phyloP scores from a whole-genome alignment of 2,113 vertebrate genomes.

The Ramphastos sulfuratus region DNA sequence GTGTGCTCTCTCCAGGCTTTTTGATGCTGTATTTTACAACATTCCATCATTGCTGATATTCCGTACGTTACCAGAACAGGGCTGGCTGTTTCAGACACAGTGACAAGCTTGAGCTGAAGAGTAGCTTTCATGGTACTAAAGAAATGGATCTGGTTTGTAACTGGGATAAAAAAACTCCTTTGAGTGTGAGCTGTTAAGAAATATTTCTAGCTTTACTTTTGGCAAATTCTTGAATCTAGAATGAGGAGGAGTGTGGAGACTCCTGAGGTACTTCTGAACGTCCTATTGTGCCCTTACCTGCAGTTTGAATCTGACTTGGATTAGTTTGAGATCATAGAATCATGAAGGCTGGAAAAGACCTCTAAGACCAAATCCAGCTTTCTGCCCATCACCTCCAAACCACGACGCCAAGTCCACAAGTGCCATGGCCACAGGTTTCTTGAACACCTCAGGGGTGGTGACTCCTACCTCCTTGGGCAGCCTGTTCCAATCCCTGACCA shows the following conservation, averaged over 20 bases:
- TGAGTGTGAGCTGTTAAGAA: rapidly evolving
- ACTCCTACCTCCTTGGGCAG: too few relatives aligned
- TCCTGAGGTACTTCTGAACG: neutral
- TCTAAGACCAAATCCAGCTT: too few relatives aligned
- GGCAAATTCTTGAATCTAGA: neutral
- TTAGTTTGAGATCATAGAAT: neutral
- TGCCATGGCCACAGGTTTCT: too few relatives aligned
- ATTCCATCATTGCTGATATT: too few relatives aligned
- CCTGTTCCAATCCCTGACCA: too few relatives aligned
- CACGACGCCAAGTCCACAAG: too few relatives aligned
- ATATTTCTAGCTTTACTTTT: neutral
- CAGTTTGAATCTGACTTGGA: neutral
- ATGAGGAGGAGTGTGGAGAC: neutral
- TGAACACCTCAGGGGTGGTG: too few relatives aligned
- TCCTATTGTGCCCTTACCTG: neutral
- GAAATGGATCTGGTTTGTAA: neutral
- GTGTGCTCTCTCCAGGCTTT: neutral
- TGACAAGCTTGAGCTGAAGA: neutral
- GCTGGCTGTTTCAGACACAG: neutral
- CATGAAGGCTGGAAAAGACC: too few relatives aligned
- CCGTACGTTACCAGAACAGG: neutral
- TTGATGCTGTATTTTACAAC: neutral
- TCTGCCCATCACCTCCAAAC: too few relatives aligned
- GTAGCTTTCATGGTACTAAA: neutral
- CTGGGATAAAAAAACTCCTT: neutral